Percentiles rank a stretch among this genome's conserved stretches.
phyloP scores from a whole-genome alignment of 2,113 vertebrate genomes.

The Siphamia tubifer region DNA sequence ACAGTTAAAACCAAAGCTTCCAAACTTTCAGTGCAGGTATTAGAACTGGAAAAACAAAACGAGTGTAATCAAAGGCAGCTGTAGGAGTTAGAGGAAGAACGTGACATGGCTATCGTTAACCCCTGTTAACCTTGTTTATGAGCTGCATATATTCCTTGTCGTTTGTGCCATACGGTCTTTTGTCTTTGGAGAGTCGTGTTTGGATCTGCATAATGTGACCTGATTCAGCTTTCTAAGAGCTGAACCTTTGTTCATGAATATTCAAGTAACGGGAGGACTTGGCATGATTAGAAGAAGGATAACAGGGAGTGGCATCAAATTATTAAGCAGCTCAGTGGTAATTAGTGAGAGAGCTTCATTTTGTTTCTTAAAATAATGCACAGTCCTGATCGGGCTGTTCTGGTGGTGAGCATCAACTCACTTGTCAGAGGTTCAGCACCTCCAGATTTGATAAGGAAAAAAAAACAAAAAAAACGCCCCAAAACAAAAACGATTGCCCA shows the following conservation, averaged over 20 bases:
- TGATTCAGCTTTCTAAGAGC: constrained; percentile 44
- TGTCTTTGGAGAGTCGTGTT: constrained; percentile 26
- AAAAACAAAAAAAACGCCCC: not conserved
- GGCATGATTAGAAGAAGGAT: constrained; percentile 16
- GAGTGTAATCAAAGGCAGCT: no score
- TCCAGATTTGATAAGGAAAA: no score
- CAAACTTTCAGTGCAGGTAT: no score
- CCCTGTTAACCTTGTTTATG: constrained; percentile 52
- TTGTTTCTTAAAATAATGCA: not conserved
- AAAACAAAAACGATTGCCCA: not conserved
- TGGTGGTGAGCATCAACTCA: no score
- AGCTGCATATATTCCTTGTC: not conserved
- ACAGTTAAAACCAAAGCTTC: no score
- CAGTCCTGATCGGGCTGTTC: no score
- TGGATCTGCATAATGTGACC: constrained; percentile 42
- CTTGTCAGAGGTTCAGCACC: no score
- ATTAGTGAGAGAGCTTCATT: constrained; percentile 10
- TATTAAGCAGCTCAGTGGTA: constrained; percentile 25
- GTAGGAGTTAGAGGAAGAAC: not conserved
- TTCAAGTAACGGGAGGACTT: constrained; percentile 20
- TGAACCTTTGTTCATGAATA: constrained; percentile 52
- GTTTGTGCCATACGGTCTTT: not conserved
- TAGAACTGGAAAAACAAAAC: no score
- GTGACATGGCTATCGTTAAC: constrained; percentile 16
- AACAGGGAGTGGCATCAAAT: constrained; percentile 33